phyloP scores from a whole-genome alignment of 2,113 vertebrate species.

The Polyodon spathula region DNA sequence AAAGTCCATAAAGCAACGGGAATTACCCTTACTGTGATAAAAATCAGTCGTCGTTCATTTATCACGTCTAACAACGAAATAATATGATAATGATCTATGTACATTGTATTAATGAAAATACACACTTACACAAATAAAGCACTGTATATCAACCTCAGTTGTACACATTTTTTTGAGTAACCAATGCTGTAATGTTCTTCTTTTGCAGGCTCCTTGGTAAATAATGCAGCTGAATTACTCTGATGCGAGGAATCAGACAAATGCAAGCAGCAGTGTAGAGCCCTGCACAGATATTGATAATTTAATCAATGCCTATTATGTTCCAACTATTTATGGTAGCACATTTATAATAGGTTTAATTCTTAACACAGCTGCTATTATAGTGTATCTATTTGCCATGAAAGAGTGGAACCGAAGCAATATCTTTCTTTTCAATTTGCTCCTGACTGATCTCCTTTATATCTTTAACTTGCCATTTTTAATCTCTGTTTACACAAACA shows the following conservation, averaged over 20 bases:
- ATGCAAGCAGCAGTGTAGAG: background rate
- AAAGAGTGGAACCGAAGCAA: constrained; percentile 19
- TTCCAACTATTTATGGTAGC: constrained; percentile 16
- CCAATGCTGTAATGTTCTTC: no score
- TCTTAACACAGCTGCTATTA: constrained; percentile 14
- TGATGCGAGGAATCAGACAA: background rate
- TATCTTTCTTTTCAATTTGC: constrained; percentile 20
- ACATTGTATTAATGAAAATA: no score
- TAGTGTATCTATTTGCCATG: constrained; percentile 22
- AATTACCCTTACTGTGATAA: no score
- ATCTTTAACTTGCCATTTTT: constrained; percentile 21
- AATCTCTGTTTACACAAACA: constrained; percentile 15
- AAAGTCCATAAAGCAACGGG: no score
- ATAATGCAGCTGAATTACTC: no score
- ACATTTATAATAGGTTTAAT: constrained; percentile 20
- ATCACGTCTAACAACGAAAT: no score
- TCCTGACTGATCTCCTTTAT: constrained; percentile 21
- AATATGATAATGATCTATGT: no score
- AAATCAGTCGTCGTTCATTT: no score
- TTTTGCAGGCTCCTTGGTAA: no score
- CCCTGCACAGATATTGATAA: constrained; percentile 4
- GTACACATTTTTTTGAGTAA: no score
- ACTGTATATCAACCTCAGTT: no score
- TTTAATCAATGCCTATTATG: constrained; percentile 14
- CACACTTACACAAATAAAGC: no score